A percentile compares a stretch with the other conserved stretches of the same genome.
phyloP scores from a whole-genome alignment of 2,113 vertebrate species.

The cattle (Bos taurus) region DNA sequence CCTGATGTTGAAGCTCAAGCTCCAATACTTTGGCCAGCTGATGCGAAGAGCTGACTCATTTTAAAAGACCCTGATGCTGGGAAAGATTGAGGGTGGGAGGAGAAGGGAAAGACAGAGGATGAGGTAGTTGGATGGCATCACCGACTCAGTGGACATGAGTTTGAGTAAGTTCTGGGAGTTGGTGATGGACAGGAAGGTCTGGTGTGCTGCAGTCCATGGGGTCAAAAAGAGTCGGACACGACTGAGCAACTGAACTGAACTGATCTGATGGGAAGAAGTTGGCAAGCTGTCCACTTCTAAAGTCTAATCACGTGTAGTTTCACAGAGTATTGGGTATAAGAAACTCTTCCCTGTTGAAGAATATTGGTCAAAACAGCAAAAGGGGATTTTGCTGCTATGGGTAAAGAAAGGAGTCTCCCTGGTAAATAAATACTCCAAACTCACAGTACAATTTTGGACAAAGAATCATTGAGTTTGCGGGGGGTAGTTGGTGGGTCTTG shows the following conservation, averaged over 20 bases:
- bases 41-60: not conserved
- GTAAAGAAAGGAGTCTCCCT: not conserved
- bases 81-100: not conserved
- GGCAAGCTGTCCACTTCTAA: not conserved
- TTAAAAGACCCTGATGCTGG: not conserved
- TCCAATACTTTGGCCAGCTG: not conserved
- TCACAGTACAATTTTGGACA: not conserved
- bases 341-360: not conserved
- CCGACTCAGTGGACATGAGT: not conserved
- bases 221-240: rapidly evolving
- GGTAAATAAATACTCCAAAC: not conserved
- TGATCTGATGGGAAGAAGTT: not conserved
- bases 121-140: not conserved
- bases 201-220: not conserved
- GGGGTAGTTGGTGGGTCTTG: not conserved
- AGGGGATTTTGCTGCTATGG: not conserved
- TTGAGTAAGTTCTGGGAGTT: not conserved
- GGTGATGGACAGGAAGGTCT: not conserved
- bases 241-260: not conserved
- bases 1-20: not conserved
- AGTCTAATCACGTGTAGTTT: not conserved
- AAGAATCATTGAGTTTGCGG: not conserved
- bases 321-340: not conserved
- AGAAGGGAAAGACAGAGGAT: not conserved
- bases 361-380: not conserved